Percentiles rank a stretch among this genome's conserved stretches.
phyloP scores from a whole-genome alignment of 1,140 invertebrate genomes.

The Steinernema feltiae region DNA sequence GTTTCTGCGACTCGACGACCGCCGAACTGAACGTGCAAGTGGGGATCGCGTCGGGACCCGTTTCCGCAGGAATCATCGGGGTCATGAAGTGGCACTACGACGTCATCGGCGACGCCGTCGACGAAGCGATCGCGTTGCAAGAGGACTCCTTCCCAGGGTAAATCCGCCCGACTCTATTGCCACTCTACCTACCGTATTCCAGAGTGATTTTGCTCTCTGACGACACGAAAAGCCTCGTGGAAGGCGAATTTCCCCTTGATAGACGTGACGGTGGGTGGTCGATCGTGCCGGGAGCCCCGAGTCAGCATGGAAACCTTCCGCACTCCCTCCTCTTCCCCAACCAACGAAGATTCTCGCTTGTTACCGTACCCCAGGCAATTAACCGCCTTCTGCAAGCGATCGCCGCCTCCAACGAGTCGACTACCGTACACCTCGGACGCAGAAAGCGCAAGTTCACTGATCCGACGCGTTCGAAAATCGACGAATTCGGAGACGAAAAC shows the following conservation, averaged over 20 bases:
- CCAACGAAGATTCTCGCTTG: slow-evolving; percentile 48
- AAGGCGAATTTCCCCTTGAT: slow-evolving; percentile 26
- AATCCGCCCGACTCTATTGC: not conserved
- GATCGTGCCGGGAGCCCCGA: slow-evolving; percentile 4
- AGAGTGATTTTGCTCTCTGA: slow-evolving; percentile 42
- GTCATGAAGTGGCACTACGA: slow-evolving; percentile 56
- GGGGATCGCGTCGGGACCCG: slow-evolving; percentile 46
- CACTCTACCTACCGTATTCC: not conserved
- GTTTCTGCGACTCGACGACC: slow-evolving; percentile 51
- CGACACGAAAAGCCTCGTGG: slow-evolving; percentile 36
- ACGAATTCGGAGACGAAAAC: not conserved
- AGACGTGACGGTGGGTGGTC: not conserved
- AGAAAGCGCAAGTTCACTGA: not conserved
- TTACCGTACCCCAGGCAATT: slow-evolving; percentile 52
- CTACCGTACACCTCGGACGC: not conserved
- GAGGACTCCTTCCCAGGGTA: slow-evolving; percentile 33
- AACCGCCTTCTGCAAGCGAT: slow-evolving; percentile 43
- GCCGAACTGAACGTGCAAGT: slow-evolving; percentile 49
- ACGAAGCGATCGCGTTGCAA: slow-evolving; percentile 44
- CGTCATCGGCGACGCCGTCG: slow-evolving; percentile 47
- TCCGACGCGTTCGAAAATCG: not conserved
- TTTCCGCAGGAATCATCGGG: slow-evolving; percentile 51
- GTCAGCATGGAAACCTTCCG: not conserved
- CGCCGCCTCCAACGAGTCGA: slow-evolving; percentile 20
- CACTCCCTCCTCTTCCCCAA: slow-evolving; percentile 26